Evolutionary conservation across 2,113 vertebrate genomes (phyloP).

Genomic region (Corapipo altera): DNA sequence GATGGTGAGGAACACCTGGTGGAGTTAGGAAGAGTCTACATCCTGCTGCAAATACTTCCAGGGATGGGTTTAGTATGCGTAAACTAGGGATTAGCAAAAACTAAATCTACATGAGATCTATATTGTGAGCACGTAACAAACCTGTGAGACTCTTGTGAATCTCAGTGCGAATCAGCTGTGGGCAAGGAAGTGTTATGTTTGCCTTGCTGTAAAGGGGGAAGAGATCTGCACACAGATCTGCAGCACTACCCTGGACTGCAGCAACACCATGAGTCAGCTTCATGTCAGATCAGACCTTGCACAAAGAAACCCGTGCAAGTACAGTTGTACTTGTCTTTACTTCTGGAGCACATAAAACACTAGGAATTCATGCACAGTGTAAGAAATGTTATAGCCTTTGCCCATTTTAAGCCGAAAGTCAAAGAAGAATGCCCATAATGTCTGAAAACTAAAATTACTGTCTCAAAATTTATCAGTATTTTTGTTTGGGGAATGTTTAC

Average conservation of each 20-base stretch:
- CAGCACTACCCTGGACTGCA: neutral
- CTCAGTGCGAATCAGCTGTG: neutral
- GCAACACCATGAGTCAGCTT: neutral
- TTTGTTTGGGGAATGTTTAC: neutral
- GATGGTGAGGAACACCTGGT: neutral
- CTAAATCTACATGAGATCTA: neutral
- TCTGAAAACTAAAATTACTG: neutral
- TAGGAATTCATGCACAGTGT: neutral
- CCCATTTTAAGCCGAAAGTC: neutral
- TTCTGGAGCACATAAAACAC: neutral
- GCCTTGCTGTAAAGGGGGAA: neutral
- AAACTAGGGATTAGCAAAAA: neutral
- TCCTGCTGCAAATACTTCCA: constrained; percentile 3
- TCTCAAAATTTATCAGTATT: neutral
- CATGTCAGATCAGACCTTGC: neutral
- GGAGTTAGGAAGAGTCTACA: neutral
- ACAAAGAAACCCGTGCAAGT: neutral
- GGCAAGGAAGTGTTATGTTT: neutral
- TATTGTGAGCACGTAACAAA: neutral
- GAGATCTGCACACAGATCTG: neutral
- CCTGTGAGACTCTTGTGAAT: neutral
- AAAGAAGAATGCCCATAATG: neutral
- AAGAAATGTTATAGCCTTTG: neutral
- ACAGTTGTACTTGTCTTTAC: neutral
- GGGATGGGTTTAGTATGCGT: neutral